Percentiles rank a stretch among this genome's conserved stretches.
These are phyloP conservation scores for Caenorhabditis zanzibari DNA, from an alignment of 2,888 invertebrate genomes.

Conservation along the genomic window DNA sequence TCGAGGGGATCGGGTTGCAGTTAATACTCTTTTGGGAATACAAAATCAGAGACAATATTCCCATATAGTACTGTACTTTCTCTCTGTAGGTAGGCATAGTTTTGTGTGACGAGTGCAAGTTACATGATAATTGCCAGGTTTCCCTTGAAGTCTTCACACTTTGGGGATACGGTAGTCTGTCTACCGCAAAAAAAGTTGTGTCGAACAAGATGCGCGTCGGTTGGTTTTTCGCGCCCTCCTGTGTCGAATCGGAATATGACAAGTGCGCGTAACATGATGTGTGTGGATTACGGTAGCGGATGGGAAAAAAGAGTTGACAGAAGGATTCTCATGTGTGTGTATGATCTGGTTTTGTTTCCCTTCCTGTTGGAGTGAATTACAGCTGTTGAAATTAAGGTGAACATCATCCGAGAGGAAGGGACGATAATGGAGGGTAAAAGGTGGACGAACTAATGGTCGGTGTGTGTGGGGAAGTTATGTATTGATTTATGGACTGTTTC, in stretches of 20 bases:
- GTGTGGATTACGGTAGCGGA: slow-evolving; percentile 42
- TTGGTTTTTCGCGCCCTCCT: slow-evolving; percentile 45
- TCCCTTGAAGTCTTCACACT: not conserved
- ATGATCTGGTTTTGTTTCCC: slow-evolving; percentile 42
- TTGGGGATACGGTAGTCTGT: slow-evolving; percentile 32
- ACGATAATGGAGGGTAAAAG: slow-evolving; percentile 40
- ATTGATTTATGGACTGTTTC: slow-evolving; percentile 25
- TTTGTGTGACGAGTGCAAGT: not conserved
- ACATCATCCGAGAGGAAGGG: slow-evolving; percentile 32
- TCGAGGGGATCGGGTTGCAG: slow-evolving; percentile 28
- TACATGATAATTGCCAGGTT: slow-evolving; percentile 38
- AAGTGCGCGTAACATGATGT: slow-evolving; percentile 45
- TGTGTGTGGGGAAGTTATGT: not conserved
- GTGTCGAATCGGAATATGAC: slow-evolving; percentile 37
- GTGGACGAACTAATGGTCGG: slow-evolving; percentile 41
- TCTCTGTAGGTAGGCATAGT: no score
- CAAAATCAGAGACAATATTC: slow-evolving; percentile 10
- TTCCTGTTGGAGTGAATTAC: slow-evolving; percentile 29
- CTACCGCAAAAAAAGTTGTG: slow-evolving; percentile 46
- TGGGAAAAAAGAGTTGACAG: slow-evolving; percentile 50
- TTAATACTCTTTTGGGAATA: slow-evolving; percentile 4
- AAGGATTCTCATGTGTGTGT: slow-evolving; percentile 1
- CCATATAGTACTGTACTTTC: not conserved
- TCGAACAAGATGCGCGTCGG: slow-evolving; percentile 52
- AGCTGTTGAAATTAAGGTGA: slow-evolving; percentile 52